Evolutionary conservation across 1,140 invertebrate species (phyloP), one percentile per base, ranked within the genome.

Genomic region (Venturia canescens): DNA sequence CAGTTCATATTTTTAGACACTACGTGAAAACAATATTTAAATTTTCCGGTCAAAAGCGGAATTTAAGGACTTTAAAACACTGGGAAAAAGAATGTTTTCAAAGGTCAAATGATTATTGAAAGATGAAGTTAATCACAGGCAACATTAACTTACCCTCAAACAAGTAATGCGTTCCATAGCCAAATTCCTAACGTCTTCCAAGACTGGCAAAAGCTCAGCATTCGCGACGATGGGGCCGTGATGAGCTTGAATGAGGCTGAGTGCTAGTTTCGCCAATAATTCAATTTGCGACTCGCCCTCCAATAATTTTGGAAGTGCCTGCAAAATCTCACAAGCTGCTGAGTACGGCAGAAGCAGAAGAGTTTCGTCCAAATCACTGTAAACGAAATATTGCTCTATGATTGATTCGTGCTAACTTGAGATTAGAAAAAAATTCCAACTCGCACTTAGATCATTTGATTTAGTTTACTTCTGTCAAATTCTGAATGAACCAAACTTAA

Each of bases 291-390:
- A 93, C 84, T 95, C 93, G 31, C 93, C 93, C 82, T 94, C 92
- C 0, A 97, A 91, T 29, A 98, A 89, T 2, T 90, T 89, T 0
- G 95, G 94, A 57, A 99, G 87, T 83, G 95, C 92, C 80, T 95
- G 90, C 0, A 99, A 92, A 70, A 99, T 93, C 67, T 97, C 94
- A 84, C 95, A 95, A 0, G 98, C 96, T 75, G 94, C 93, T 29
- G 94, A 93, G 87, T 98, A 98, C 23, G 98, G 97, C 29, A 99
- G 90, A 11, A 98, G 91, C 0, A 99, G 87, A 3, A 99, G 91
- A 0, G 97, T 94, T 91, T 98, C 97, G 90, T 99, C 97, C 60
- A 99, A 91, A 88, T 99, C 97, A 90, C 97, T 97, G 88, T 23
- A 93, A 93, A 85, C 76, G 82, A 84, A 78, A 80, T 26, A 76